phyloP scores from a whole-genome alignment of 2,888 invertebrate species.

The Cylloceria caligata region DNA sequence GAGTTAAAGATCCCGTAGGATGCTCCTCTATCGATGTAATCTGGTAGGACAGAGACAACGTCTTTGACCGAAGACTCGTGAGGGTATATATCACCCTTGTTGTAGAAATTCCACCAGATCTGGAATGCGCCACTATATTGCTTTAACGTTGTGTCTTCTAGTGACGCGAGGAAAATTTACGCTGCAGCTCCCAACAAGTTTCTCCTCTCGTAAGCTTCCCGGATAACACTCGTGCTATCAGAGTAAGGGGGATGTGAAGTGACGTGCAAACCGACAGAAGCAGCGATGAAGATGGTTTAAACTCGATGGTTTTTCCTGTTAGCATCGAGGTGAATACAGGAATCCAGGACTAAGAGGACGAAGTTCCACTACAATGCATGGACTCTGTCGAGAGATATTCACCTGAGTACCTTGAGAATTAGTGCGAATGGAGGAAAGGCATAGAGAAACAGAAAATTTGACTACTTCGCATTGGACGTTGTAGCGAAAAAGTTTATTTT shows the following conservation, averaged over 20 bases:
- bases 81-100: background rate
- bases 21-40: slow-evolving; percentile 54
- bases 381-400: background rate
- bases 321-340: slow-evolving; percentile 52
- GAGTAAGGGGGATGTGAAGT: slow-evolving; percentile 22
- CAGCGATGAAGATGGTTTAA: slow-evolving; percentile 46
- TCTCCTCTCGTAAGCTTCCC: background rate
- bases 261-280: slow-evolving; percentile 50
- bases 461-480: too few species aligned
- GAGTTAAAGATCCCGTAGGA: slow-evolving; percentile 66
- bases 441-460: too few species aligned
- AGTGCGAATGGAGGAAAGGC: too few species aligned
- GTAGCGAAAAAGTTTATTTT: too few species aligned
- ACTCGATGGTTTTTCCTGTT: slow-evolving; percentile 12
- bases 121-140: slow-evolving; percentile 65
- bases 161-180: slow-evolving; percentile 29
- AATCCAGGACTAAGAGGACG: slow-evolving; percentile 48
- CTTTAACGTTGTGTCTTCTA: slow-evolving; percentile 31
- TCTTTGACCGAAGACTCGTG: slow-evolving; percentile 12
- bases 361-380: slow-evolving; percentile 15
- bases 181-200: slow-evolving; percentile 8
- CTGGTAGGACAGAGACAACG: slow-evolving; percentile 6
- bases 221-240: slow-evolving; percentile 55
- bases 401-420: too few species aligned
- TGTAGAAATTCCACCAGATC: slow-evolving; percentile 69